Evolutionary conservation across 2,888 invertebrate species (phyloP).

Genomic region (Archips xylosteana): DNA sequence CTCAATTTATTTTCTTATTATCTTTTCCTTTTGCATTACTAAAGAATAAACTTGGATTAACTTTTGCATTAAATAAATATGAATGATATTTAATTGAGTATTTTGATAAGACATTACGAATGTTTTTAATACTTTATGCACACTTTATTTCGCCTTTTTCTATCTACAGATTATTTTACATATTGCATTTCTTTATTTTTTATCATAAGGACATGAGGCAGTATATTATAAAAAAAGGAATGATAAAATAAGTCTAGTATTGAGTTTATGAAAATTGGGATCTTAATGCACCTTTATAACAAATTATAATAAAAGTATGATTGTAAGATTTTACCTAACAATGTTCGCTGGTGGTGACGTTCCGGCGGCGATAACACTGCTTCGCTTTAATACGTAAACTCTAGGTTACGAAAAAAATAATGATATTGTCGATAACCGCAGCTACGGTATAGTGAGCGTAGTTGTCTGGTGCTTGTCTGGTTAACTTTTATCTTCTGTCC

Average conservation of each 20-base stretch:
- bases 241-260: constrained; percentile 67
- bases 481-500: constrained; percentile 7
- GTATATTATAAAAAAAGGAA: constrained; percentile 71
- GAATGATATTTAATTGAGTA: constrained; percentile 62
- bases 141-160: constrained; percentile 76
- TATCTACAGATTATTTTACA: constrained; percentile 65
- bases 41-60: constrained; percentile 59
- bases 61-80: constrained; percentile 70
- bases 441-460: constrained; percentile 12
- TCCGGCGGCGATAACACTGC: constrained; percentile 81
- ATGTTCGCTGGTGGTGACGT: constrained; percentile 71
- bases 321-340: constrained; percentile 70
- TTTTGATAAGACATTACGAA: constrained; percentile 62
- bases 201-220: constrained; percentile 68
- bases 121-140: constrained; percentile 68
- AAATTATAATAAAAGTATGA: constrained; percentile 68
- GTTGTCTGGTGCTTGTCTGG: constrained; percentile 26
- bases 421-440: not conserved
- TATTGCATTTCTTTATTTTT: constrained; percentile 67
- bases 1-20: constrained; percentile 62
- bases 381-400: constrained; percentile 56
- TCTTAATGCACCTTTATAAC: constrained; percentile 77
- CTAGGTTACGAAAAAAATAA: constrained; percentile 6
- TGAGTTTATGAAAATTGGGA: constrained; percentile 62
- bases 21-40: constrained; percentile 67